Percentiles rank a stretch among this genome's conserved stretches.
phyloP scores from a whole-genome alignment of 1,140 invertebrate genomes.

The Dinothrombium tinctorium region DNA sequence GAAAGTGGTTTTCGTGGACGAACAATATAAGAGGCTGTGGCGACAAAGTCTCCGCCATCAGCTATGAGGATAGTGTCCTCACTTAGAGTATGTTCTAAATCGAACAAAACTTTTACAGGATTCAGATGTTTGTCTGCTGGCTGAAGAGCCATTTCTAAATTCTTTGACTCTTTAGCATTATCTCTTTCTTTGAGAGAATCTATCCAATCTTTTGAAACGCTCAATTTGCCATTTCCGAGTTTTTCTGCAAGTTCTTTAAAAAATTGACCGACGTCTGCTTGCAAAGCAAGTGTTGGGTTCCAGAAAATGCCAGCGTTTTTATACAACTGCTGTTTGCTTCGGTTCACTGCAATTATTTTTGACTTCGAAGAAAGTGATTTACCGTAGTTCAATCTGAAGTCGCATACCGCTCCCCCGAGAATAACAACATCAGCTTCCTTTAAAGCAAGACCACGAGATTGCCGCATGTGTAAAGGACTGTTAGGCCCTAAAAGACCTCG shows the following conservation, averaged over 20 bases:
- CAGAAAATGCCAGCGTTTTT: slow-evolving; percentile 41
- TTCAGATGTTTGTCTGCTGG: slow-evolving; percentile 32
- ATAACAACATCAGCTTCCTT: slow-evolving; percentile 38
- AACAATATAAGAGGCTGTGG: slow-evolving; percentile 35
- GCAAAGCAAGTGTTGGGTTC: slow-evolving; percentile 32
- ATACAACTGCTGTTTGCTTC: slow-evolving; percentile 29
- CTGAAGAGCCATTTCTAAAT: slow-evolving; percentile 23
- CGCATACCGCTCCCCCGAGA: slow-evolving; percentile 35
- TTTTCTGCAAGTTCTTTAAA: slow-evolving; percentile 22
- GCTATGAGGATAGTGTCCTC: slow-evolving; percentile 28
- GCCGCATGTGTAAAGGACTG: slow-evolving; percentile 27
- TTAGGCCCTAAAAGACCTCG: slow-evolving; percentile 30
- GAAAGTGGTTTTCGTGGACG: slow-evolving; percentile 32
- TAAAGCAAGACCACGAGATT: slow-evolving; percentile 31
- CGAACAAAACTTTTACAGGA: slow-evolving; percentile 30
- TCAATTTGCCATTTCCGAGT: slow-evolving; percentile 18
- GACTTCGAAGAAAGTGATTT: slow-evolving; percentile 28
- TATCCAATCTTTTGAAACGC: slow-evolving; percentile 29
- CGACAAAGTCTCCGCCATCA: slow-evolving; percentile 43
- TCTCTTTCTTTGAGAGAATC: slow-evolving; percentile 26
- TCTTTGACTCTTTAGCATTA: slow-evolving; percentile 27
- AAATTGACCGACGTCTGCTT: slow-evolving; percentile 32
- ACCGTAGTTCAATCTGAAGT: slow-evolving; percentile 37
- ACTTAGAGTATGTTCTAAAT: slow-evolving; percentile 28
- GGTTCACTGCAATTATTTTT: slow-evolving; percentile 36